A percentile compares a stretch with the other conserved stretches of the same genome.
phyloP scores from a whole-genome alignment of 2,113 vertebrate species.

The Todiramphus saurophagus region DNA sequence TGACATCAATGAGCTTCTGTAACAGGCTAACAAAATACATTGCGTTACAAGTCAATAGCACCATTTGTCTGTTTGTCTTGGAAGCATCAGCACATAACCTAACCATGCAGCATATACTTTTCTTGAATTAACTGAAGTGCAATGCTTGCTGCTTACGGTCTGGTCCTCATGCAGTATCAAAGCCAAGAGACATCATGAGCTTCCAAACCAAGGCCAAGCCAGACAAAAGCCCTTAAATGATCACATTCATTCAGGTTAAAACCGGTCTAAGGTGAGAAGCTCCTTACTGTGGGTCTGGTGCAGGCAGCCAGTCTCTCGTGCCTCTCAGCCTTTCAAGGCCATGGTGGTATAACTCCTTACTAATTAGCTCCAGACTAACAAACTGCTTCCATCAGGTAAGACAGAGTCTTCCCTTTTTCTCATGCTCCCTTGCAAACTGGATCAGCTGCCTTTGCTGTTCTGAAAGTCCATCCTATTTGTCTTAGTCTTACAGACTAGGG shows the following conservation, averaged over 20 bases:
- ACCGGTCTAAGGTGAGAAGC: neutral
- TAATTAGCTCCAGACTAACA: neutral
- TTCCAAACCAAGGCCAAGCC: neutral
- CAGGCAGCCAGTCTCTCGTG: neutral
- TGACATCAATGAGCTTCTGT: neutral
- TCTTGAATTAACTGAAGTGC: neutral
- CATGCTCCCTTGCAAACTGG: neutral
- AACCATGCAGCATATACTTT: neutral
- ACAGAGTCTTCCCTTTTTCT: neutral
- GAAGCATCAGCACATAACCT: neutral
- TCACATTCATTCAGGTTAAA: neutral
- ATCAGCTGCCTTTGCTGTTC: neutral
- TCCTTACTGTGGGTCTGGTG: neutral
- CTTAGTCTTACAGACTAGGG: neutral
- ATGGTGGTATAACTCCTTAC: neutral
- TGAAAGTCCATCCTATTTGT: neutral
- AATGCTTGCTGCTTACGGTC: neutral
- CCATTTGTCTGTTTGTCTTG: neutral
- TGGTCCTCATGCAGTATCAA: neutral
- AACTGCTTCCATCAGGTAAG: neutral
- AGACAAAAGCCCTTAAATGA: neutral
- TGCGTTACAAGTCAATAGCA: constrained; percentile 41
- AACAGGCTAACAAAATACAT: neutral
- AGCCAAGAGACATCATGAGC: neutral
- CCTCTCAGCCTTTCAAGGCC: neutral